A percentile compares a stretch with the other conserved stretches of the same genome.
Conservation (phyloP, 2,797 vertebrate genomes). For the Amniataba percoides region DNA sequence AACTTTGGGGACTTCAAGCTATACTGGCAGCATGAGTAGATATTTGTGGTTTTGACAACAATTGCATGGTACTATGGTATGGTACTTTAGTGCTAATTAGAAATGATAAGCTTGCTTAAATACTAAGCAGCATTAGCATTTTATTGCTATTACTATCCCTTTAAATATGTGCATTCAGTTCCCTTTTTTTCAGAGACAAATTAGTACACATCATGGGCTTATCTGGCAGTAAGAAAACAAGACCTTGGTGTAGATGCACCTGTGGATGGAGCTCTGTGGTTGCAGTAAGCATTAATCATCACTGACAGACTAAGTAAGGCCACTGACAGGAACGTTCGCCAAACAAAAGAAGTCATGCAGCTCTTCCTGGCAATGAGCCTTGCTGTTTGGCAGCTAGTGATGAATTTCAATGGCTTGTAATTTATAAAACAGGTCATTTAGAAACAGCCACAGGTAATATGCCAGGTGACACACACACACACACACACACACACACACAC, state of each 20-base stretch:
- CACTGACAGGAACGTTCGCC: conserved; percentile 56
- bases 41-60: neutral
- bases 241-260: conserved; percentile 50
- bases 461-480: conserved; percentile 28
- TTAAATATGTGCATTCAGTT: neutral
- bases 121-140: neutral
- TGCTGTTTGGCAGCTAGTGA: conserved; percentile 46
- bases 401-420: conserved; percentile 34
- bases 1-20: neutral
- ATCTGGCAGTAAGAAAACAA: conserved; percentile 26
- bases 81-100: neutral
- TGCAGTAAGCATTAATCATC: conserved; percentile 52
- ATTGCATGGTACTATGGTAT: neutral
- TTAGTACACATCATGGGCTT: conserved; percentile 4
- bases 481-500: too few relatives aligned
- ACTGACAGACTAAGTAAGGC: conserved; percentile 52
- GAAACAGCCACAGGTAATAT: conserved; percentile 46
- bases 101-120: neutral
- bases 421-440: conserved; percentile 19
- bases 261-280: conserved; percentile 47
- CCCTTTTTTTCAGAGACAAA: conserved; percentile 24
- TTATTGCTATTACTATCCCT: neutral
- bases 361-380: conserved; percentile 40
- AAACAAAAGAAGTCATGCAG: conserved; percentile 53
- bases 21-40: neutral